A percentile compares a stretch with the other conserved stretches of the same genome.
These are phyloP conservation scores for Mormyrops boulengeri DNA, from an alignment of 2,797 vertebrate genomes.

Conservation along the genomic window DNA sequence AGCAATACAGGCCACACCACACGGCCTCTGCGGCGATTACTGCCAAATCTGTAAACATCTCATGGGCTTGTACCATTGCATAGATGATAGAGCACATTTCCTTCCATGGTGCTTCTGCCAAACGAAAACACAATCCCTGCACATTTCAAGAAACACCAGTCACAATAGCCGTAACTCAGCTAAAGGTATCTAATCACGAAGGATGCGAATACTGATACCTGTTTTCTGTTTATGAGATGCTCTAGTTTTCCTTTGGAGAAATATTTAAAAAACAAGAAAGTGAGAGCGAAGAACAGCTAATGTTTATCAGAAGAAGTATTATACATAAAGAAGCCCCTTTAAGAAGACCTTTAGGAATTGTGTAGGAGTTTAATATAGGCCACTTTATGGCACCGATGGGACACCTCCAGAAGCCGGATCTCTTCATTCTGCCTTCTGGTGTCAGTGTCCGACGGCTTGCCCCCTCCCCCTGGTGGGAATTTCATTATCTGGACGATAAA, in stretches of 20 bases:
- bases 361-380: not conserved
- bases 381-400: not conserved
- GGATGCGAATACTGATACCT: not conserved
- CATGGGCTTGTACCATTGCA: not conserved
- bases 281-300: not conserved
- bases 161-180: not conserved
- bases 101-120: not conserved
- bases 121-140: not conserved
- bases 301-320: not conserved
- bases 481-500: not conserved
- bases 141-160: not conserved
- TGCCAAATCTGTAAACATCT: not conserved
- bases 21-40: not conserved
- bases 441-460: not conserved
- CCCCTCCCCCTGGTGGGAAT: not conserved
- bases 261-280: not conserved
- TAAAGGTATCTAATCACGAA: not conserved
- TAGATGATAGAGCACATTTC: not conserved
- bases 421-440: not conserved
- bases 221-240: not conserved
- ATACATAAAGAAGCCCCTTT: not conserved
- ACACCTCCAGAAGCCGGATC: not conserved
- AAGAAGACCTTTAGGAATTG: not conserved
- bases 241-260: not conserved
- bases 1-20: not conserved